Percentiles rank a stretch among this genome's conserved stretches.
Evolutionary conservation across 2,797 vertebrate genomes (phyloP).

Genomic region (Cryptoprocta ferox): DNA sequence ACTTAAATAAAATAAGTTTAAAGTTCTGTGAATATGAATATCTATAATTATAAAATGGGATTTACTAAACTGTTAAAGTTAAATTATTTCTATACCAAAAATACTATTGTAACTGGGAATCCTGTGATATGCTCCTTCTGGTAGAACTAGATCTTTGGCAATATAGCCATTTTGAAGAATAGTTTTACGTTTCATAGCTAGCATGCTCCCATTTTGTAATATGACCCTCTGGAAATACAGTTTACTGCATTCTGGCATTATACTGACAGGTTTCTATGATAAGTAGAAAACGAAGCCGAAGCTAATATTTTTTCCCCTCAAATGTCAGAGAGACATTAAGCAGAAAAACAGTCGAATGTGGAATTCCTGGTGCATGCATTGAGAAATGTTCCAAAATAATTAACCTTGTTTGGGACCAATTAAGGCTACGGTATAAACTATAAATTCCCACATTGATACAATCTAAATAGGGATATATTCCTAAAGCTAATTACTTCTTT

Average conservation of each 20-base stretch:
- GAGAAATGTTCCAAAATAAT: not conserved
- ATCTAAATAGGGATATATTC: not conserved
- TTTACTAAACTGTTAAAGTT: not conserved
- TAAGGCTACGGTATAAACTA: not conserved
- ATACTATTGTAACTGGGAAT: not conserved
- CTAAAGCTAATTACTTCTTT: not conserved
- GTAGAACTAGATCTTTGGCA: not conserved
- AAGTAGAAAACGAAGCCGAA: constrained; percentile 46
- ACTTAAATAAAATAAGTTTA: not conserved
- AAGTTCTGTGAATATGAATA: not conserved
- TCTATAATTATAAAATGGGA: not conserved
- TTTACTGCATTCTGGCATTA: not conserved
- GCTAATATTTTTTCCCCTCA: not conserved
- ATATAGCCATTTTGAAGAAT: not conserved
- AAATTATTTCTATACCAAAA: not conserved
- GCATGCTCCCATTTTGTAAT: not conserved
- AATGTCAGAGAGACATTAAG: constrained; percentile 41
- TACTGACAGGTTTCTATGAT: constrained; percentile 44
- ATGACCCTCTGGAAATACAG: not conserved
- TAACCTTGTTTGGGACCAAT: not conserved
- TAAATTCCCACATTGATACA: not conserved
- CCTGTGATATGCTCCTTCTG: not conserved
- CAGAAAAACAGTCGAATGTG: not conserved
- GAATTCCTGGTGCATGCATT: not conserved
- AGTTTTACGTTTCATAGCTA: not conserved